Evolutionary conservation across 2,888 invertebrate genomes (phyloP), one percentile per base, ranked within the genome.

Genomic region (Ferrisia virgata): DNA sequence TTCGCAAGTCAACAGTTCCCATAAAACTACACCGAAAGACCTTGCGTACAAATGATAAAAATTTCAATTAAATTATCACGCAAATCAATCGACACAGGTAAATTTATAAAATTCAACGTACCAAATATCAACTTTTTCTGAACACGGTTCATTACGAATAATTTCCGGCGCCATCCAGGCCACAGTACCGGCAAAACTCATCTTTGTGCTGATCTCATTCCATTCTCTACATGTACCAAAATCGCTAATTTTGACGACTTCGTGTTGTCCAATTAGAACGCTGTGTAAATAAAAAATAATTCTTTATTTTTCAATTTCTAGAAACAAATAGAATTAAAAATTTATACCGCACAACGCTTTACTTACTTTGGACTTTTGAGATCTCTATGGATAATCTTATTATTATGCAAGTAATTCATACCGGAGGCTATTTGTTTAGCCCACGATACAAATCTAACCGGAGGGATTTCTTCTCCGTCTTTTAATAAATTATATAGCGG

Each of bases 81-180:
- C 13, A 47, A 8, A 18, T 13, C 69, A 22, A 69, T 31, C 39
- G 1, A 13, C 9, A 36, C 36, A 25, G 78, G 36, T 78, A 47
- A 69, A 69, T 64, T 33, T 72, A 33, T 2, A 40, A 40, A 40
- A 40, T 40, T 36, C 33, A 64, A 86, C 89, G 89, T 88, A 92
- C 98, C 99, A 99, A 85, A 99, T 95, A 88, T 99, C 99, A 0
- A 99, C 97, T 89, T 98, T 96, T 88, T 99, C 98, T 0, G 96
- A 97, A 89, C 98, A 99, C 0, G 95, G 96, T 88, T 98, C 96
- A 88, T 97, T 97, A 85, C 97, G 92, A 86, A 99, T 98, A 58
- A 99, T 95, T 90, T 99, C 99, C 0, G 99, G 99, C 0, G 99
- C 98, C 99, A 99, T 99, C 99, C 99, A 99, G 0, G 98, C 96